Conservation (phyloP, 2,888 invertebrate genomes). For the Drosophila leonis region DNA sequence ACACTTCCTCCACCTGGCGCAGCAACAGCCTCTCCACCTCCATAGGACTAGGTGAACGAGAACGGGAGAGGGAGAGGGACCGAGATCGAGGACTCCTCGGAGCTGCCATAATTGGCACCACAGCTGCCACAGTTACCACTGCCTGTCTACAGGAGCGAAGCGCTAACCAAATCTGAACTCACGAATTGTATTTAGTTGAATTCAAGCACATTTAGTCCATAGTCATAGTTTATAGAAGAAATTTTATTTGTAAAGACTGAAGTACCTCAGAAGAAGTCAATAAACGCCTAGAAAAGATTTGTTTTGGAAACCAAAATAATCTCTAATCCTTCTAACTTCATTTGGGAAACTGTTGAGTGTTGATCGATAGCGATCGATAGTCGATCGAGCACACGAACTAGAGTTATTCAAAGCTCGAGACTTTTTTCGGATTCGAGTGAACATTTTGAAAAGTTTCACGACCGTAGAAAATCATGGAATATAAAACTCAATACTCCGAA, state of each 20-base stretch:
- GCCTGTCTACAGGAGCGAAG: slow-evolving; percentile 66
- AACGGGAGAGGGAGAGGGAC: slow-evolving; percentile 62
- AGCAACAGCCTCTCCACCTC: slow-evolving; percentile 78
- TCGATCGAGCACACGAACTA: not conserved
- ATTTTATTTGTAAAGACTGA: slow-evolving; percentile 81
- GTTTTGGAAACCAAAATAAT: slow-evolving; percentile 61
- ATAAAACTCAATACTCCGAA: not conserved
- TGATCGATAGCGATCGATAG: too few species aligned
- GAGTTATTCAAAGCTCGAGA: not conserved
- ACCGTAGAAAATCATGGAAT: not conserved
- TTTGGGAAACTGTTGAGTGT: not conserved
- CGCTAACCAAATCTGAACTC: slow-evolving; percentile 54
- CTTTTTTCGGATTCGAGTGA: not conserved
- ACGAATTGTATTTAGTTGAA: slow-evolving; percentile 59
- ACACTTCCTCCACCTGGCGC: slow-evolving; percentile 74
- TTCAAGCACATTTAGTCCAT: slow-evolving; percentile 56
- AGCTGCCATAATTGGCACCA: slow-evolving; percentile 80
- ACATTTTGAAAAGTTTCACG: not conserved
- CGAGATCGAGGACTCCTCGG: slow-evolving; percentile 67
- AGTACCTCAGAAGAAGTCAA: slow-evolving; percentile 82
- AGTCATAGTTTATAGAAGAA: slow-evolving; percentile 72
- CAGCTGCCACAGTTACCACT: slow-evolving; percentile 75
- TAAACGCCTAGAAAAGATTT: slow-evolving; percentile 68
- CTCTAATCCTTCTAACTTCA: not conserved
- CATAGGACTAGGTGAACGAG: slow-evolving; percentile 57